Evolutionary conservation across 1,140 invertebrate genomes (phyloP).

Genomic region (Pogonognathellus flavescens): DNA sequence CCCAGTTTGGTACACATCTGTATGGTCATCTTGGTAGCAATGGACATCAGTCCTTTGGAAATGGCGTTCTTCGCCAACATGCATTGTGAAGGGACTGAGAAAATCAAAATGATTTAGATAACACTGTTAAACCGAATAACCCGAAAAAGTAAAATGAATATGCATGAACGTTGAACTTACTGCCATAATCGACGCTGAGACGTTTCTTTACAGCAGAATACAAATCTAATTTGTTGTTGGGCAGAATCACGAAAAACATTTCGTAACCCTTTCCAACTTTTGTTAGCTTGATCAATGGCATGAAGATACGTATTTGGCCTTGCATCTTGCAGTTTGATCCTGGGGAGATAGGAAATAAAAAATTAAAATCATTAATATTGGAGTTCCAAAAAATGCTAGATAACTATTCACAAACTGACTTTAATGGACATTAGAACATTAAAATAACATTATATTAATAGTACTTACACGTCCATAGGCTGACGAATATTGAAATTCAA

Average conservation of each 20-base stretch:
- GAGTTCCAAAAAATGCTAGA: too few species aligned
- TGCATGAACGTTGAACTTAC: conserved; percentile 48
- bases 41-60: conserved; percentile 67
- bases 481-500: conserved; percentile 52
- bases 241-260: conserved; percentile 84
- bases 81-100: conserved; percentile 63
- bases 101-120: conserved; percentile 6
- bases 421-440: too few species aligned
- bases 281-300: conserved; percentile 12
- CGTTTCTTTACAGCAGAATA: conserved; percentile 91
- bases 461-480: conserved; percentile 58
- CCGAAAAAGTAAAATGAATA: background rate
- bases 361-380: background rate
- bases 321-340: conserved; percentile 16
- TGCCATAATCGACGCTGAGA: conserved; percentile 79
- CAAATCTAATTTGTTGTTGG: conserved; percentile 84
- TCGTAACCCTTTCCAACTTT: conserved; percentile 68
- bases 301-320: background rate
- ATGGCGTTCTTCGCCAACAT: conserved; percentile 61
- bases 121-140: background rate
- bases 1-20: conserved; percentile 76
- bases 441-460: background rate
- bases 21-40: conserved; percentile 75
- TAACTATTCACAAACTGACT: too few species aligned
- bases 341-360: conserved; percentile 30